Percentiles rank a stretch among this genome's conserved stretches.
These are phyloP conservation scores for Crocodylus rhombifer DNA, from an alignment of 2,797 vertebrate genomes.

Conservation along the genomic window DNA sequence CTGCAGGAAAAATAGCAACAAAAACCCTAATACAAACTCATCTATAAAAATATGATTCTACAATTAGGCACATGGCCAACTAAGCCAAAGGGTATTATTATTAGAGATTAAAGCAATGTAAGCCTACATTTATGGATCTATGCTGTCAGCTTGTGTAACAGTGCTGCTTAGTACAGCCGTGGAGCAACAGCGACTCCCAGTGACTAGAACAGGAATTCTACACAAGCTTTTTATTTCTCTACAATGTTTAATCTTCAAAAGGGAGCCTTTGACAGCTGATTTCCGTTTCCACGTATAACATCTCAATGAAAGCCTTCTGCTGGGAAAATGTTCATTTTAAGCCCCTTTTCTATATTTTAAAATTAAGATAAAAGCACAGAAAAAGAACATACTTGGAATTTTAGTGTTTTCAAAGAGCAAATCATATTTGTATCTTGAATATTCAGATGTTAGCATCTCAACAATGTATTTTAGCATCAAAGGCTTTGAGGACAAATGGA, in stretches of 20 bases:
- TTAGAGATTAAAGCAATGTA: not conserved
- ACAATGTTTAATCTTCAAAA: not conserved
- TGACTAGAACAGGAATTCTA: not conserved
- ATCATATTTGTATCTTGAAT: not conserved
- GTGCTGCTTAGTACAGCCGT: not conserved
- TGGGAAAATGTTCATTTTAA: conserved; percentile 31
- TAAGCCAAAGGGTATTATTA: not conserved
- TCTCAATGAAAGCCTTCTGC: not conserved
- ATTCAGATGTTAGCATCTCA: not conserved
- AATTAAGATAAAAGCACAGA: conserved; percentile 12
- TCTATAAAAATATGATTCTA: not conserved
- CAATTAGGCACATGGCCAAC: not conserved
- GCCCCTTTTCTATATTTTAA: not conserved
- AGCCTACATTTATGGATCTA: not conserved
- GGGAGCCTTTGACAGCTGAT: not conserved
- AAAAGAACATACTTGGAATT: not conserved
- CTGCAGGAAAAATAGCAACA: not conserved
- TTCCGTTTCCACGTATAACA: not conserved
- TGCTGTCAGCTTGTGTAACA: not conserved
- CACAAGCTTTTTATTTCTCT: not conserved
- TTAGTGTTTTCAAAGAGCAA: not conserved
- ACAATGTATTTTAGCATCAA: not conserved
- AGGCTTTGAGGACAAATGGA: not conserved
- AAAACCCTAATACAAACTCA: not conserved
- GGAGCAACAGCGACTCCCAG: conserved; percentile 56